Percentiles rank a stretch among this genome's conserved stretches.
Evolutionary conservation across 2,113 vertebrate species (phyloP).

Genomic region (Antigone vipio): DNA sequence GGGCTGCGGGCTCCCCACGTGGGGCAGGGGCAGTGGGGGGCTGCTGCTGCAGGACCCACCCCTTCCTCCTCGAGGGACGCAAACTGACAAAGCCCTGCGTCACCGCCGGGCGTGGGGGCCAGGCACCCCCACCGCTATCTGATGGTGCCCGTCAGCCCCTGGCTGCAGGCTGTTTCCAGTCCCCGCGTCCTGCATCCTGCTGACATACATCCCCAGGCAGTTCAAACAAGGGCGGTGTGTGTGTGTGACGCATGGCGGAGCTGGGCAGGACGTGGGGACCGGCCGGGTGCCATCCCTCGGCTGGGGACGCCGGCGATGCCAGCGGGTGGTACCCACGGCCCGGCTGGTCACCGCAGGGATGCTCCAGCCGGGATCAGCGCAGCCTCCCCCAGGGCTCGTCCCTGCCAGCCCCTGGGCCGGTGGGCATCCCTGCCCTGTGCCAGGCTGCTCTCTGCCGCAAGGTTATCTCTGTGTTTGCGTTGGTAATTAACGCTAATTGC

Average conservation of each 20-base stretch:
- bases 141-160: background rate
- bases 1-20: background rate
- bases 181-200: background rate
- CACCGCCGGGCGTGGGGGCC: background rate
- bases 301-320: rapidly evolving
- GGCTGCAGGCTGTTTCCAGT: conserved; percentile 4
- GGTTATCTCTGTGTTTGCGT: background rate
- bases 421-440: background rate
- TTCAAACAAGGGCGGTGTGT: conserved; percentile 42
- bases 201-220: background rate
- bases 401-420: too few species aligned
- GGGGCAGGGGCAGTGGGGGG: background rate
- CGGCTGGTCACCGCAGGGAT: rapidly evolving
- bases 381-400: background rate
- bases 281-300: rapidly evolving
- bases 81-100: background rate
- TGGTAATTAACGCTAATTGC: background rate
- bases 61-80: background rate
- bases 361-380: background rate
- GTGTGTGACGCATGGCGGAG: background rate
- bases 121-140: background rate
- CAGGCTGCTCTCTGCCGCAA: background rate
- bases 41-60: background rate
- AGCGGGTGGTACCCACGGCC: background rate
- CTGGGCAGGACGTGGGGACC: background rate